Conservation (phyloP, 1,140 invertebrate species). For the Euura saliciscinereae region DNA sequence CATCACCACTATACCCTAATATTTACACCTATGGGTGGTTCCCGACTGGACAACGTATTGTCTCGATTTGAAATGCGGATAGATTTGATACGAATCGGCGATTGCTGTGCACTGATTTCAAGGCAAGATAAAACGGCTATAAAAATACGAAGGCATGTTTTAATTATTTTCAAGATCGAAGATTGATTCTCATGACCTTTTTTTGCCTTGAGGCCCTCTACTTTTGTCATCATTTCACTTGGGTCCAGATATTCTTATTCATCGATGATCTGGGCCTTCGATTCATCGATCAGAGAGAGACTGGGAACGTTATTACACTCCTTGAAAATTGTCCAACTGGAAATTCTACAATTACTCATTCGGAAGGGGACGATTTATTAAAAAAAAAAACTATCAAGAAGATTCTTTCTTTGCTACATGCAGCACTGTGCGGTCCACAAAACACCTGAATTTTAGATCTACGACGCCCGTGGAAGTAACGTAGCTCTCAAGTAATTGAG, state of each 20-base stretch:
- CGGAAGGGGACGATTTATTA: too few relatives aligned
- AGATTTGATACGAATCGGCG: not conserved
- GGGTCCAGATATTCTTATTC: too few relatives aligned
- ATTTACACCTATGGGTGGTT: conserved; percentile 11
- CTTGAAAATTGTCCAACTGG: too few relatives aligned
- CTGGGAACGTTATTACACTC: too few relatives aligned
- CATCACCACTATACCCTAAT: conserved; percentile 11
- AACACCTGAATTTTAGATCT: not conserved
- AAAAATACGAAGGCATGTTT: not conserved
- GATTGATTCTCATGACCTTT: not conserved
- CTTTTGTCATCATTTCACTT: too few relatives aligned
- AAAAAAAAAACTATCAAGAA: not conserved
- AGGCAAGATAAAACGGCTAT: not conserved
- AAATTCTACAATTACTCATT: too few relatives aligned
- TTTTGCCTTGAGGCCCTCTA: not conserved
- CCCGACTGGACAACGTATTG: not conserved
- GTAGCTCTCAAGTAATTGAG: conserved; percentile 9
- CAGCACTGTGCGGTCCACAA: not conserved
- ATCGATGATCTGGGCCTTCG: too few relatives aligned
- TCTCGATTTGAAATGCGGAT: not conserved
- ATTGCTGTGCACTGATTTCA: not conserved
- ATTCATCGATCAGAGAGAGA: too few relatives aligned
- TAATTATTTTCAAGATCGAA: not conserved
- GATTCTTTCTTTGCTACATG: not conserved
- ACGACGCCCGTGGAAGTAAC: not conserved